Evolutionary conservation across 2,888 invertebrate genomes (phyloP).

Genomic region (Maniola hyperantus): DNA sequence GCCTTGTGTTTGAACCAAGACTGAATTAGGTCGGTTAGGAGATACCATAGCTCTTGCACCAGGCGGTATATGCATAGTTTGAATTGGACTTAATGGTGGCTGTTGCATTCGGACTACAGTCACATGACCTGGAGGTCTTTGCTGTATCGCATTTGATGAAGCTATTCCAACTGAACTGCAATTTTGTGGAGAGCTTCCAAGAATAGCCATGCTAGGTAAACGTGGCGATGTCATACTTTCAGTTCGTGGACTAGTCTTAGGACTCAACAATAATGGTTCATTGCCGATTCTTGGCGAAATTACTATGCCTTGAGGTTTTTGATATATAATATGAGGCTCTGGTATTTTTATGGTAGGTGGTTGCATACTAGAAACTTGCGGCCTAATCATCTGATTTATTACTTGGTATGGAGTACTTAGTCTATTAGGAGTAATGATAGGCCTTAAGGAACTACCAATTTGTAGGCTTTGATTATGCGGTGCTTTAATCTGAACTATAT

Average conservation of each 20-base stretch:
- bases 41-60: conserved; percentile 70
- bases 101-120: conserved; percentile 80
- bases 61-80: conserved; percentile 69
- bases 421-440: conserved; percentile 62
- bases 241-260: conserved; percentile 64
- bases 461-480: conserved; percentile 57
- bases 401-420: conserved; percentile 72
- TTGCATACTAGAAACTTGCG: conserved; percentile 78
- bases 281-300: conserved; percentile 70
- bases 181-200: conserved; percentile 67
- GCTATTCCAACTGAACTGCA: conserved; percentile 62
- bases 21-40: conserved; percentile 73
- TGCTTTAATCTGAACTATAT: conserved; percentile 74
- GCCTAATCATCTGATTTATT: conserved; percentile 69
- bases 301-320: conserved; percentile 72
- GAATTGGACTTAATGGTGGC: conserved; percentile 73
- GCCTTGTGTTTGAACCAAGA: conserved; percentile 74
- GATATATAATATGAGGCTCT: conserved; percentile 76
- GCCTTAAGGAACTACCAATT: conserved; percentile 58
- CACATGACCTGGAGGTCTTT: conserved; percentile 74
- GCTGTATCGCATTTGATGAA: conserved; percentile 67
- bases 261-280: conserved; percentile 70
- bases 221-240: conserved; percentile 70
- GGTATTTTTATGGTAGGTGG: conserved; percentile 86
- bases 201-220: conserved; percentile 67